These are phyloP conservation scores for Mellilla xanthometata DNA, from an alignment of 2,888 invertebrate species.

Conservation along the genomic window DNA sequence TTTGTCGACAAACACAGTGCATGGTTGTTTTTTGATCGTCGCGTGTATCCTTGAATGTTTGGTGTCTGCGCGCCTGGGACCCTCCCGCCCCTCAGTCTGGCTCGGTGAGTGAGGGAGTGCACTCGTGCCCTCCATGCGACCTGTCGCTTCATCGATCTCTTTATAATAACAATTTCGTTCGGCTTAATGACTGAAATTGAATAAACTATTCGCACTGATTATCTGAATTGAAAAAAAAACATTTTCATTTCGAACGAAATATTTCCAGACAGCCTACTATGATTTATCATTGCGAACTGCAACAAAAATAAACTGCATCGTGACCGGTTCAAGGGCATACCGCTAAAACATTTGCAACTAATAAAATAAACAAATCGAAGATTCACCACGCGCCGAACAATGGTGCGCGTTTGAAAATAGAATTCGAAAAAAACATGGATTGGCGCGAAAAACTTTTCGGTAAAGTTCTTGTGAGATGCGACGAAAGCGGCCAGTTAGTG, in stretches of 20 bases:
- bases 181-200: not conserved
- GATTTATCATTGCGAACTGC: not conserved
- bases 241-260: no score
- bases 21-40: constrained; percentile 46
- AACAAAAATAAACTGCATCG: constrained; percentile 26
- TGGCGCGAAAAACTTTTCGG: constrained; percentile 85
- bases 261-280: no score
- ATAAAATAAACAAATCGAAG: constrained; percentile 13
- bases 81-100: constrained; percentile 62
- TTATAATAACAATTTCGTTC: constrained; percentile 34
- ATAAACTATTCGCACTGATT: not conserved
- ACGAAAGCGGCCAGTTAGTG: constrained; percentile 72
- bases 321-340: constrained; percentile 17
- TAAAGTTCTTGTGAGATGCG: constrained; percentile 78
- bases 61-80: constrained; percentile 56
- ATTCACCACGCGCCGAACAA: constrained; percentile 8
- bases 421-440: constrained; percentile 59
- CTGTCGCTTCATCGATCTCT: constrained; percentile 51
- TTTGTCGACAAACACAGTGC: constrained; percentile 39
- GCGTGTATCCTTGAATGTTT: constrained; percentile 56
- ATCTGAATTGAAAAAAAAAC: not conserved
- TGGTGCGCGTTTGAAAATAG: constrained; percentile 8
- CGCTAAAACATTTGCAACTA: constrained; percentile 10
- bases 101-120: constrained; percentile 62
- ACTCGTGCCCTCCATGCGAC: constrained; percentile 54